phyloP scores from a whole-genome alignment of 2,113 vertebrate genomes.

The Oceanodroma tethys region DNA sequence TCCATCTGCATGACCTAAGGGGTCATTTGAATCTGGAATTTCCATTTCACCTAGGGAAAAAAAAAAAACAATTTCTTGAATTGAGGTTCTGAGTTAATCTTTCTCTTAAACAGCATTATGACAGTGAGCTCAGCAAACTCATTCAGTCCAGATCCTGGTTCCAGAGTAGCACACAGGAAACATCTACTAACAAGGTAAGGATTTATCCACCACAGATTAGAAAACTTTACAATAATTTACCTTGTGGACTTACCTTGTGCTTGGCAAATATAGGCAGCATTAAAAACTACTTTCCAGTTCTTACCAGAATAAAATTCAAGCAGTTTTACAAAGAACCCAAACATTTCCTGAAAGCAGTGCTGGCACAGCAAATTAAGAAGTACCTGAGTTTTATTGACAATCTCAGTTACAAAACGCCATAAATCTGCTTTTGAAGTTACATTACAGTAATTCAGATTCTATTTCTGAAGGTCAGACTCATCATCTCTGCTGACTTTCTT shows the following conservation, averaged over 20 bases:
- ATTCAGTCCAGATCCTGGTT: background rate
- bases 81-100: background rate
- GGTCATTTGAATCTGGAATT: constrained; percentile 71
- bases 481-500: background rate
- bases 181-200: background rate
- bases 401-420: background rate
- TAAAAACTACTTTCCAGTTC: background rate
- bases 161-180: background rate
- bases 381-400: background rate
- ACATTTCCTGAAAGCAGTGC: background rate
- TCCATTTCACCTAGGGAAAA: constrained; percentile 71
- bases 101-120: background rate
- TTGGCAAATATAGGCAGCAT: background rate
- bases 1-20: constrained; percentile 74
- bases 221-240: background rate
- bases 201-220: background rate
- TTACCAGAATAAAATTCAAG: background rate
- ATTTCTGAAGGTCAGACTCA: background rate
- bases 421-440: background rate
- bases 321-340: background rate
- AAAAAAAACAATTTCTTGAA: background rate
- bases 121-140: background rate
- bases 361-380: background rate
- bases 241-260: background rate
- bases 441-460: background rate